A percentile compares a stretch with the other conserved stretches of the same genome.
These are phyloP conservation scores for Microctenopoma stevenorrisi DNA, from an alignment of 2,797 vertebrate genomes.

Conservation along the genomic window DNA sequence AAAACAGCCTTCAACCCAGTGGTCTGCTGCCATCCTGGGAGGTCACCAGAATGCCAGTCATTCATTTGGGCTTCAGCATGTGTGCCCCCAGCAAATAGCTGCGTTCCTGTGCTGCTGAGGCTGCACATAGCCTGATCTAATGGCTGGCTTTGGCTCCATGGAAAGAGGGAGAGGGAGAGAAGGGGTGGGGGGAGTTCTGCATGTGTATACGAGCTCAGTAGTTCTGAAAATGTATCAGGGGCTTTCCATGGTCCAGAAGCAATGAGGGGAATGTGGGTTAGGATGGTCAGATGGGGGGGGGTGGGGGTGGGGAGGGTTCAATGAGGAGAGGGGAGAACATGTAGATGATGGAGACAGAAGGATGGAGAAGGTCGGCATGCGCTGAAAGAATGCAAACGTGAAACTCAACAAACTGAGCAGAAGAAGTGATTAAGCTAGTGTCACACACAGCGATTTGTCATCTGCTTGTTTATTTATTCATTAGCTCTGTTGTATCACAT, in stretches of 20 bases:
- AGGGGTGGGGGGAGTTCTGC: slow-evolving; percentile 39
- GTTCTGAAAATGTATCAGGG: slow-evolving; percentile 74
- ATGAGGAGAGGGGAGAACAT: slow-evolving; percentile 33
- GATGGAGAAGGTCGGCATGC: background rate
- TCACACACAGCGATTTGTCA: background rate
- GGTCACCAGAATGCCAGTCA: slow-evolving; percentile 80
- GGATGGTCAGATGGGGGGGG: slow-evolving; percentile 12
- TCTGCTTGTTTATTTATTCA: background rate
- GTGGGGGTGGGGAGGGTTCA: slow-evolving; percentile 23
- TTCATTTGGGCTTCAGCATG: slow-evolving; percentile 73
- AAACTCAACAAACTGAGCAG: background rate
- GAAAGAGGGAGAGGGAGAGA: slow-evolving; percentile 58
- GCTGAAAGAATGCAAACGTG: slow-evolving; percentile 12
- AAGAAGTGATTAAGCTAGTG: background rate
- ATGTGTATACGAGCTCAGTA: slow-evolving; percentile 68
- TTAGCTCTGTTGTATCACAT: too few species aligned
- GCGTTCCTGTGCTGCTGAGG: slow-evolving; percentile 78
- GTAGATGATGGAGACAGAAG: slow-evolving; percentile 27
- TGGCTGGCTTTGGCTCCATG: slow-evolving; percentile 73
- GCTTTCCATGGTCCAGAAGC: slow-evolving; percentile 72
- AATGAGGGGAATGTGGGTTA: slow-evolving; percentile 70
- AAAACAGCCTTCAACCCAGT: slow-evolving; percentile 67
- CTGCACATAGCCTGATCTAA: slow-evolving; percentile 83
- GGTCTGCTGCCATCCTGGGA: slow-evolving; percentile 68
- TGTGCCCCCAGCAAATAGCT: slow-evolving; percentile 79